Base-by-base conservation (phyloP, 1,140 invertebrate genomes). In the Lethocerus indicus region DNA sequence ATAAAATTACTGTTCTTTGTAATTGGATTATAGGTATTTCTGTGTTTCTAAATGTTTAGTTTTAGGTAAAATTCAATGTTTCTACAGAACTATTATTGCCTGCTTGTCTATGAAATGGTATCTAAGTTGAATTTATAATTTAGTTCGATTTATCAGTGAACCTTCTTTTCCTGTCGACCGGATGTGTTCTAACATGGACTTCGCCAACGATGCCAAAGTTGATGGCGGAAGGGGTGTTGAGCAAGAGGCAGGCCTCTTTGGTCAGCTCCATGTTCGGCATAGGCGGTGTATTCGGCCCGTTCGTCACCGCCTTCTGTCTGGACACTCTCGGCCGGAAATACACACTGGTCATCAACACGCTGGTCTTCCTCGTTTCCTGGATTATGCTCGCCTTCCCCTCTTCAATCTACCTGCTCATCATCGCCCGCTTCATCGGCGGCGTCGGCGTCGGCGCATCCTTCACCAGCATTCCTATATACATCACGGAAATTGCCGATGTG, bases 401-500 rank as follows among this genome's bases (percentile, higher is more conserved):
- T 13, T 69, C 67, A 14, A 65, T 75, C 0, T 67, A 63, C 47
- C 70, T 78, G 65, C 61, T 85, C 18, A 80, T 81, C 49, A 58
- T 77, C 39, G 87, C 79, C 0, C 70, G 88, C 41, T 74, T 90
- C 48, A 67, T 90, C 32, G 81, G 76, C 47, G 86, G 86, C 23
- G 59, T 81, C 14, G 75, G 67, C 0, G 75, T 79, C 59, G 86
- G 87, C 35, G 78, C 83, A n/a, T 75, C 79, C n/a, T 87, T 82
- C 58, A 83, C 89, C 6, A 72, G 80, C 16, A 76, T 78, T 1
- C 87, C 87, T 0, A 81, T 87, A 60, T 94, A 92, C 61, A 79
- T 91, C 20, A 81, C 81, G 2, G 88, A 92, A 69, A 84, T 90
- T 26, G 81, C 86, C 0, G 83, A 90, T 58, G 75, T 78, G 0